phyloP scores from a whole-genome alignment of 1,140 invertebrate genomes.

The Zaprionus camerounensis region DNA sequence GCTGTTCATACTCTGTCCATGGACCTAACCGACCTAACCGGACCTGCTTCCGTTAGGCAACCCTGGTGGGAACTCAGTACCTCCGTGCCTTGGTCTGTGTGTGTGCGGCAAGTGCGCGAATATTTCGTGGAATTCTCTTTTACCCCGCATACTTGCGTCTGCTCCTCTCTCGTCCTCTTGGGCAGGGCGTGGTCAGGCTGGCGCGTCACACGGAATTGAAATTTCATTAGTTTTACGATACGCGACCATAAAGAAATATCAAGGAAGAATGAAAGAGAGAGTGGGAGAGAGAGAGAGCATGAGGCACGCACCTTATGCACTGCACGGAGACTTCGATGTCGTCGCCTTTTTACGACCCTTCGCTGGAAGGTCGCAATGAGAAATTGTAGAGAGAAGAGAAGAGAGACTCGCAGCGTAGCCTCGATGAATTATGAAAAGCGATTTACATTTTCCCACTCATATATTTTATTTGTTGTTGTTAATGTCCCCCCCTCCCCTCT shows the following conservation, averaged over 20 bases:
- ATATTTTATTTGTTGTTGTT: conserved; percentile 78
- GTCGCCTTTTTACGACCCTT: conserved; percentile 69
- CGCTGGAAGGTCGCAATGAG: conserved; percentile 51
- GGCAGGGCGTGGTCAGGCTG: conserved; percentile 35
- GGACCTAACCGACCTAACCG: conserved; percentile 27
- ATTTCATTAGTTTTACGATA: conserved; percentile 81
- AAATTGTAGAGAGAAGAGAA: conserved; percentile 1
- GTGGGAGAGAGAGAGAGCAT: conserved; percentile 26
- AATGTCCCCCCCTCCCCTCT: conserved; percentile 55
- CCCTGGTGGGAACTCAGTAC: conserved; percentile 40
- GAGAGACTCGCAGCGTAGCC: conserved; percentile 36
- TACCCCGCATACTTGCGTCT: conserved; percentile 10
- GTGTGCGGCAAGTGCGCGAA: conserved; percentile 67
- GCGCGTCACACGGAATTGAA: conserved; percentile 76
- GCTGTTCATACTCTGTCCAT: conserved; percentile 41
- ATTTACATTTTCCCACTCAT: conserved; percentile 76
- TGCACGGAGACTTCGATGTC: neutral
- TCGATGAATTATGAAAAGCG: conserved; percentile 78
- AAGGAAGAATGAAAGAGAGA: conserved; percentile 3
- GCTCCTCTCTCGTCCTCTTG: neutral
- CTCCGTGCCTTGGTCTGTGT: conserved; percentile 18
- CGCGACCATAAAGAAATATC: conserved; percentile 52
- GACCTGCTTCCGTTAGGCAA: conserved; percentile 68
- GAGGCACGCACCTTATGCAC: conserved; percentile 44
- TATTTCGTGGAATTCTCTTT: conserved; percentile 74